Conservation (phyloP, 2,888 invertebrate genomes). For the Conops quadrifasciatus region DNA sequence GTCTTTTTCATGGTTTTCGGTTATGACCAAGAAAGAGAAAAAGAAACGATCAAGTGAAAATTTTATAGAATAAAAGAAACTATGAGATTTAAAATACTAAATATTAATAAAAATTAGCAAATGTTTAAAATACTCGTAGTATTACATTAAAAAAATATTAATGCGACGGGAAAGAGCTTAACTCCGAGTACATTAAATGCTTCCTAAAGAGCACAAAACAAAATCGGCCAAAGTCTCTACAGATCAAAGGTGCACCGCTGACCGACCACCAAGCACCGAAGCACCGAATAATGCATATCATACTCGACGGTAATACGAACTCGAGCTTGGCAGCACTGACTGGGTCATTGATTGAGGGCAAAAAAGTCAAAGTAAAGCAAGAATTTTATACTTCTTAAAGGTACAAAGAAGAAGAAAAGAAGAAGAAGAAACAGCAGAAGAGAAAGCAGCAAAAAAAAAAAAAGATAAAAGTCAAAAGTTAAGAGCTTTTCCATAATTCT, state of each 20-base stretch:
- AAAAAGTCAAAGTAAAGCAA: constrained; percentile 16
- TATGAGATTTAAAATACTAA: too few species aligned
- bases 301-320: neutral
- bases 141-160: neutral
- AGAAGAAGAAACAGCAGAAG: neutral
- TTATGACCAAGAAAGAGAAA: too few species aligned
- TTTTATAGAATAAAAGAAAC: constrained; percentile 1
- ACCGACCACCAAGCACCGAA: neutral
- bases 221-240: neutral
- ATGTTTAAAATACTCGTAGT: too few species aligned
- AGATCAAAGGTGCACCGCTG: constrained; percentile 2
- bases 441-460: neutral
- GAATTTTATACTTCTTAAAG: too few species aligned
- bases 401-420: too few species aligned
- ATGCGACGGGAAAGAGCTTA: neutral
- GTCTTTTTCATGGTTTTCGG: too few species aligned
- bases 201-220: neutral
- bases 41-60: too few species aligned
- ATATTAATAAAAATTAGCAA: neutral
- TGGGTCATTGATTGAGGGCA: constrained; percentile 28
- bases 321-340: constrained; percentile 2
- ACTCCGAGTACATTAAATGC: neutral
- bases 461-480: neutral
- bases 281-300: neutral
- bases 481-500: neutral